phyloP scores from a whole-genome alignment of 2,113 vertebrate genomes.

The Actenoides lindsayi region DNA sequence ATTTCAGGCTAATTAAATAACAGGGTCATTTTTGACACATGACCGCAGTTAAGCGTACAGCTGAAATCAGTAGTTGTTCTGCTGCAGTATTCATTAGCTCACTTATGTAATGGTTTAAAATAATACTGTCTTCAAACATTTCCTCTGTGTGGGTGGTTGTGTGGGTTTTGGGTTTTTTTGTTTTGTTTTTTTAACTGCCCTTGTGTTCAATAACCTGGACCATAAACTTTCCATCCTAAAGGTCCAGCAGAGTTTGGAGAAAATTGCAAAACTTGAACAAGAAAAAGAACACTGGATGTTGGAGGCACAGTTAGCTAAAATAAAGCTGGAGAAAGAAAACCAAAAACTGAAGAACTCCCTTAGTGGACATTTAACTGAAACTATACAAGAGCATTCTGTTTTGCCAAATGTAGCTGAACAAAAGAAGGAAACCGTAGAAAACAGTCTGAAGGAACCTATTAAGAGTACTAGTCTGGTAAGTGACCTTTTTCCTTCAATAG shows the following conservation, averaged over 20 bases:
- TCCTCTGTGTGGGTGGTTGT: neutral
- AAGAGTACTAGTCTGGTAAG: slow-evolving; percentile 86
- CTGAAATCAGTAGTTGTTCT: neutral
- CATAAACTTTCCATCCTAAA: slow-evolving; percentile 61
- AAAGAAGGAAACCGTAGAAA: slow-evolving; percentile 73
- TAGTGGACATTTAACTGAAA: slow-evolving; percentile 46
- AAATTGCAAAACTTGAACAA: slow-evolving; percentile 95
- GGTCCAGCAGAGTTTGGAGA: slow-evolving; percentile 97
- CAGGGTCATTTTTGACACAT: neutral
- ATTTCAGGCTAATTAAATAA: neutral
- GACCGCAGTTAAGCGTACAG: neutral
- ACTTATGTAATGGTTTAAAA: neutral
- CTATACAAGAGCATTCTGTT: slow-evolving; percentile 61
- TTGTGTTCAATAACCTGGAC: neutral
- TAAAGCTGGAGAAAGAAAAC: slow-evolving; percentile 94
- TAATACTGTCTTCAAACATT: neutral
- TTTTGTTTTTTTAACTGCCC: neutral
- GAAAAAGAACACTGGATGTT: slow-evolving; percentile 99
- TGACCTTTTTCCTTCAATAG: neutral
- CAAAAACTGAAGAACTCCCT: slow-evolving; percentile 79
- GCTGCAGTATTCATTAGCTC: neutral
- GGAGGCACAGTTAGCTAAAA: slow-evolving; percentile 94
- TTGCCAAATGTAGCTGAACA: slow-evolving; percentile 27
- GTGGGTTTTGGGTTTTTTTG: no score
- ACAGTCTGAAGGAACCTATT: slow-evolving; percentile 64